phyloP scores from a whole-genome alignment of 1,140 invertebrate genomes.

The Pseudomyrmex concolor region DNA sequence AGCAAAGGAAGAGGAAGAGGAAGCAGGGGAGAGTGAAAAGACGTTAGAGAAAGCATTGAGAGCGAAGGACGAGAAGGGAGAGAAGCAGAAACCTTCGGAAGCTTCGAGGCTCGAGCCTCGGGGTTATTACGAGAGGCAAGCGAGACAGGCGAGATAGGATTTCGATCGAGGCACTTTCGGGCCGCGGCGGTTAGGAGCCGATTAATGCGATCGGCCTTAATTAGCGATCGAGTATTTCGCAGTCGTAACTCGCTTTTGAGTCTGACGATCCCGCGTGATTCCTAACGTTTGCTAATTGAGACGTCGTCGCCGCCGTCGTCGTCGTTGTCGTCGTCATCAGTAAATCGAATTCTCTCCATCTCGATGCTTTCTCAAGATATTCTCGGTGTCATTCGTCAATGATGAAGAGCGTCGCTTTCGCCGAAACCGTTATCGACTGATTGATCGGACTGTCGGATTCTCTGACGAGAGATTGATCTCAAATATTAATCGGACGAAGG shows the following conservation, averaged over 20 bases:
- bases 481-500: slow-evolving; percentile 32
- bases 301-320: not conserved
- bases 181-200: slow-evolving; percentile 13
- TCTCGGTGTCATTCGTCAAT: slow-evolving; percentile 8
- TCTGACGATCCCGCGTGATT: slow-evolving; percentile 4
- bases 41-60: slow-evolving; percentile 7
- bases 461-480: slow-evolving; percentile 8
- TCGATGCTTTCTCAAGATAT: not conserved
- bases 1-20: slow-evolving; percentile 6
- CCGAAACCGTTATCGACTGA: slow-evolving; percentile 39
- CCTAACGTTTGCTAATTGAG: not conserved
- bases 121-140: slow-evolving; percentile 14
- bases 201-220: slow-evolving; percentile 44
- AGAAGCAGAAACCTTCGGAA: not conserved
- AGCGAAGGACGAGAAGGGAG: slow-evolving; percentile 21
- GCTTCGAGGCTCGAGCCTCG: slow-evolving; percentile 31
- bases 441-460: slow-evolving; percentile 30
- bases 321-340: not conserved
- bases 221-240: slow-evolving; percentile 46
- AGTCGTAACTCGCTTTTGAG: slow-evolving; percentile 14
- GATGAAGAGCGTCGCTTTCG: slow-evolving; percentile 33
- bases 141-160: slow-evolving; percentile 47
- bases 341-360: slow-evolving; percentile 1
- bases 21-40: slow-evolving; percentile 31
- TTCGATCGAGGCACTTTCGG: slow-evolving; percentile 37